These are phyloP conservation scores for Catharus minimus DNA, from an alignment of 2,113 vertebrate species.

Conservation along the genomic window DNA sequence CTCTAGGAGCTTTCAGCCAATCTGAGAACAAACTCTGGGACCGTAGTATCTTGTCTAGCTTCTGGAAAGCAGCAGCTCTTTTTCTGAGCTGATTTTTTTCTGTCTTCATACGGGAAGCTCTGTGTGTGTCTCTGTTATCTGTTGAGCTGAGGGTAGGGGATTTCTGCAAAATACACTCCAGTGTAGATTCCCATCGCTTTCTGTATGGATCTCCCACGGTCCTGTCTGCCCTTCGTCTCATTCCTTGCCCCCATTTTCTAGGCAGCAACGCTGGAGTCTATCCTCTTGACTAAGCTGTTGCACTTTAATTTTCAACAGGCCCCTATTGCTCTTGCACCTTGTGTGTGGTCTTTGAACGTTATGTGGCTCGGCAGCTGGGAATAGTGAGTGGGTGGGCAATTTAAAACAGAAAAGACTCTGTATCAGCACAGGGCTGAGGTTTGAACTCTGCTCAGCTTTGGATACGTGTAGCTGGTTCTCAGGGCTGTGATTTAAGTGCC, in stretches of 20 bases:
- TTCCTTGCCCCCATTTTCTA: constrained; percentile 6
- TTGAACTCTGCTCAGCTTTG: constrained; percentile 73
- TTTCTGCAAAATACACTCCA: neutral
- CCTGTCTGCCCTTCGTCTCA: constrained; percentile 7
- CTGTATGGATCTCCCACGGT: neutral
- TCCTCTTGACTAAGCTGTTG: constrained; percentile 33
- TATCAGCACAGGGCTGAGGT: constrained; percentile 71
- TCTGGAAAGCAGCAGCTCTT: neutral
- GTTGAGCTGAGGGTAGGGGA: neutral
- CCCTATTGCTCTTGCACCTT: constrained; percentile 69
- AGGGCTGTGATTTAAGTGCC: constrained; percentile 57
- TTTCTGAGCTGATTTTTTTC: neutral
- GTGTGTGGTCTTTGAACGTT: constrained; percentile 77
- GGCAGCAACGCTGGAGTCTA: constrained; percentile 16
- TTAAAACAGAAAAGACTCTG: constrained; percentile 69
- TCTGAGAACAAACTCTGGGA: neutral
- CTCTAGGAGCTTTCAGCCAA: neutral
- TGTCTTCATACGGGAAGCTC: neutral
- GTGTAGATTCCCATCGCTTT: neutral
- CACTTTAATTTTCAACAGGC: constrained; percentile 76
- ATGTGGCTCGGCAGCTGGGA: constrained; percentile 75
- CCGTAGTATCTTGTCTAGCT: neutral
- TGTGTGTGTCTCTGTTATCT: neutral
- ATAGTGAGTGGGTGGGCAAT: constrained; percentile 70
- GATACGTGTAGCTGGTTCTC: constrained; percentile 53